A percentile compares a stretch with the other conserved stretches of the same genome.
Evolutionary conservation across 2,113 vertebrate species (phyloP).

Genomic region (Copsychus sechellarum): DNA sequence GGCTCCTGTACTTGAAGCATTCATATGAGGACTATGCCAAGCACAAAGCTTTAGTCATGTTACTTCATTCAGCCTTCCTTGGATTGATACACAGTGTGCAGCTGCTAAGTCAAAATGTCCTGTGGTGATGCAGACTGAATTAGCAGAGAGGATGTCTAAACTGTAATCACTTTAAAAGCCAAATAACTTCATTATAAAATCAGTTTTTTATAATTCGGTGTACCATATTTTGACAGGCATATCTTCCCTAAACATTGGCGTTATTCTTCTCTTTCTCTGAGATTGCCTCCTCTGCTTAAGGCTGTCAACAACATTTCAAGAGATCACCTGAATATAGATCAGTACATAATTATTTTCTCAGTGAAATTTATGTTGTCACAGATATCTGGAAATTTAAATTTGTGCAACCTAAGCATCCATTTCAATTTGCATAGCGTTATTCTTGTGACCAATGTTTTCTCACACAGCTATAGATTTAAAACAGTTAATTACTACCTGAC

Average conservation of each 20-base stretch:
- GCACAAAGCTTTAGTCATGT: background rate
- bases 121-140: background rate
- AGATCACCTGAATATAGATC: conserved; percentile 17
- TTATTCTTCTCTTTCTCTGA: background rate
- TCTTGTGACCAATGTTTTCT: conserved; percentile 2
- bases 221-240: background rate
- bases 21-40: background rate
- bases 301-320: background rate
- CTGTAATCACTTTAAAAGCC: background rate
- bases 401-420: background rate
- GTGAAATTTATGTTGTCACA: background rate
- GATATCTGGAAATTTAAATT: conserved; percentile 19
- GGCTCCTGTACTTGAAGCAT: background rate
- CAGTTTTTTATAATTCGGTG: background rate
- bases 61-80: background rate
- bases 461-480: background rate
- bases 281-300: background rate
- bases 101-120: background rate
- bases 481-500: background rate
- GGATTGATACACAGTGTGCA: background rate
- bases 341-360: background rate
- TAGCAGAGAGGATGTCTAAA: background rate
- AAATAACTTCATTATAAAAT: conserved; percentile 18
- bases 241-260: background rate
- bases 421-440: conserved; percentile 29